A percentile compares a stretch with the other conserved stretches of the same genome.
Evolutionary conservation across 2,113 vertebrate species (phyloP).

Genomic region (Perccottus glenii): DNA sequence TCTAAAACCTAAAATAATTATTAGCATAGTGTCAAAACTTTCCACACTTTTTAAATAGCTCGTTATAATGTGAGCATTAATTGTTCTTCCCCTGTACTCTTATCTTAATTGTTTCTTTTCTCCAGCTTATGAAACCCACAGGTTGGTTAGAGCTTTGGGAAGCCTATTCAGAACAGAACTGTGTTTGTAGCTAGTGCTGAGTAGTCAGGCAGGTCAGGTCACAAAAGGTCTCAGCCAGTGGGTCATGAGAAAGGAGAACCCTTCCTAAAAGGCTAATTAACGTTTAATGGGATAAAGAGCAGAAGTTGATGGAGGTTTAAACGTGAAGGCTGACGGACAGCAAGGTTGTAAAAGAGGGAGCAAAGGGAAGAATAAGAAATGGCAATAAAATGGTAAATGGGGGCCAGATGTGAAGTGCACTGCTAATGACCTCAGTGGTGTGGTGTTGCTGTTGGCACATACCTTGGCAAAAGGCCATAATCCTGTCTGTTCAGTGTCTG

Average conservation of each 20-base stretch:
- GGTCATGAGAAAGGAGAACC: constrained; percentile 43
- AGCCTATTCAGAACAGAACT: constrained; percentile 23
- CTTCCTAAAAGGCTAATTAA: constrained; percentile 56
- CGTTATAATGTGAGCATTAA: neutral
- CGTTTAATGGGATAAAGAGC: constrained; percentile 51
- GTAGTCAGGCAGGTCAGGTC: constrained; percentile 43
- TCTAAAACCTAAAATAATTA: too few species aligned
- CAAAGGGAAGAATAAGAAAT: constrained; percentile 27
- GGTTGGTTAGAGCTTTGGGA: constrained; percentile 44
- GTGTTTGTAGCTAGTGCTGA: constrained; percentile 38
- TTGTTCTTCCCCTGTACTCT: too few species aligned
- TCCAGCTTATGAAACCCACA: constrained; percentile 30
- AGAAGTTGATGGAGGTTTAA: constrained; percentile 15
- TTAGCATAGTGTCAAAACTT: too few species aligned
- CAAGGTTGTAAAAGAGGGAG: constrained; percentile 22
- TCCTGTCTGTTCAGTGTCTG: constrained; percentile 7
- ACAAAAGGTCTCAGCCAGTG: constrained; percentile 46
- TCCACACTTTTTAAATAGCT: too few species aligned
- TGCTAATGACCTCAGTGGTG: constrained; percentile 34
- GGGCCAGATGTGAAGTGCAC: constrained; percentile 25
- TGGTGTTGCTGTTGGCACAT: constrained; percentile 29
- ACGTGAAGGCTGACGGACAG: constrained; percentile 13
- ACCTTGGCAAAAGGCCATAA: constrained; percentile 43
- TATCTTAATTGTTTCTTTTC: constrained; percentile 22
- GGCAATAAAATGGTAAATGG: constrained; percentile 36